Evolutionary conservation across 2,113 vertebrate genomes (phyloP).

Genomic region (Elephantulus edwardii): DNA sequence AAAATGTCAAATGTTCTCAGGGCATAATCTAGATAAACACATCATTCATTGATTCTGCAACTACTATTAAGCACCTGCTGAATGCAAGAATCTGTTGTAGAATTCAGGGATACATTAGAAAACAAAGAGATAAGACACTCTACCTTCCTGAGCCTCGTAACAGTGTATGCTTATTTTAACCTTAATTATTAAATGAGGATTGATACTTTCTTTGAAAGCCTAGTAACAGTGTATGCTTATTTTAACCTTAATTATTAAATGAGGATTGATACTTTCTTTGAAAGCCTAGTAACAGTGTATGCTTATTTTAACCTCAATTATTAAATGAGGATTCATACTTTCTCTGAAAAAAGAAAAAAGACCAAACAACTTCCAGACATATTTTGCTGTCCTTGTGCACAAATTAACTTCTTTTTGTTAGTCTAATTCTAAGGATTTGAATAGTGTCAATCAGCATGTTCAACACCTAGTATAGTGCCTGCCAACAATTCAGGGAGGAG

Average conservation of each 20-base stretch:
- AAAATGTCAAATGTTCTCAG: slow-evolving; percentile 8
- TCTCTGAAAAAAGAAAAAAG: too few species aligned
- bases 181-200: too few species aligned
- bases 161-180: neutral
- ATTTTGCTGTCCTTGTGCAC: neutral
- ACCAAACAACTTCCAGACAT: too few species aligned
- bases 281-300: neutral
- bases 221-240: neutral
- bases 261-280: too few species aligned
- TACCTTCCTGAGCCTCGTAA: neutral
- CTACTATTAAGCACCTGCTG: neutral
- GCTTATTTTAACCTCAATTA: slow-evolving; percentile 14
- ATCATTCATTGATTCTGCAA: neutral
- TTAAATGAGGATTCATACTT: slow-evolving; percentile 12
- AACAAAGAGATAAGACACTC: neutral
- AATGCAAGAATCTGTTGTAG: neutral
- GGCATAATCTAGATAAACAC: neutral
- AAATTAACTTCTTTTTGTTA: neutral
- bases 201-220: too few species aligned
- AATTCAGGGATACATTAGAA: neutral
- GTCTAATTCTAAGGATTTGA: neutral
- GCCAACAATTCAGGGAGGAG: neutral
- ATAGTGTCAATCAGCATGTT: neutral
- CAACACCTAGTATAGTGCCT: neutral
- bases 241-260: neutral